phyloP scores from a whole-genome alignment of 2,797 vertebrate genomes.

The Sparidentex hasta region DNA sequence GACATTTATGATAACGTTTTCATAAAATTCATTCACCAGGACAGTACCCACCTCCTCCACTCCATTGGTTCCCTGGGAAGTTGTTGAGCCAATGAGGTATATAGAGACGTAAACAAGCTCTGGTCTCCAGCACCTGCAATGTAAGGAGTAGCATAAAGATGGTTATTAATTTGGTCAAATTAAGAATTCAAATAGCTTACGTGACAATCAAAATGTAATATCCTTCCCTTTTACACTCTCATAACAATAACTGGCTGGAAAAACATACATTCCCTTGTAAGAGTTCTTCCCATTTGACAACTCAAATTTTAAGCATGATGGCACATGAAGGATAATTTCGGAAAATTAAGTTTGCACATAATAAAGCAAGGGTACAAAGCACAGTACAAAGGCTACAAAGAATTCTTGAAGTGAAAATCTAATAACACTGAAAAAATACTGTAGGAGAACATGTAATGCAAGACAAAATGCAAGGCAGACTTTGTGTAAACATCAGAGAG shows the following conservation, averaged over 20 bases:
- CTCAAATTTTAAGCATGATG: not conserved
- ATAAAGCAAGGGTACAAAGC: too few species aligned
- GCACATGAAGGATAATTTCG: not conserved
- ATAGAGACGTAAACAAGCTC: constrained; percentile 93
- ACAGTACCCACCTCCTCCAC: constrained; percentile 91
- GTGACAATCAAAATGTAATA: not conserved
- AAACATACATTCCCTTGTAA: not conserved
- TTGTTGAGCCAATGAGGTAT: constrained; percentile 93
- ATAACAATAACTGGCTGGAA: not conserved
- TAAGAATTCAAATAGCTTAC: not conserved
- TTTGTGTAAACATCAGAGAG: too few species aligned
- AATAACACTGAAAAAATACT: too few species aligned
- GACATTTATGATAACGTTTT: not conserved
- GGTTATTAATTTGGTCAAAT: not conserved
- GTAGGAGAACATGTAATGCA: too few species aligned
- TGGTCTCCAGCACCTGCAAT: constrained; percentile 95
- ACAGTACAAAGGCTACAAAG: too few species aligned
- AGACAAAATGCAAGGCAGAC: too few species aligned
- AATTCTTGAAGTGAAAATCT: too few species aligned
- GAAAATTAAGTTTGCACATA: too few species aligned
- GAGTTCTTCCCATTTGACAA: not conserved
- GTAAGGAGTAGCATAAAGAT: not conserved
- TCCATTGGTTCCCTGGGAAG: constrained; percentile 98
- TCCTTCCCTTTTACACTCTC: not conserved
- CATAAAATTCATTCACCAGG: not conserved